Evolutionary conservation across 2,797 vertebrate genomes (phyloP).

Genomic region (Enteromius argenteus): DNA sequence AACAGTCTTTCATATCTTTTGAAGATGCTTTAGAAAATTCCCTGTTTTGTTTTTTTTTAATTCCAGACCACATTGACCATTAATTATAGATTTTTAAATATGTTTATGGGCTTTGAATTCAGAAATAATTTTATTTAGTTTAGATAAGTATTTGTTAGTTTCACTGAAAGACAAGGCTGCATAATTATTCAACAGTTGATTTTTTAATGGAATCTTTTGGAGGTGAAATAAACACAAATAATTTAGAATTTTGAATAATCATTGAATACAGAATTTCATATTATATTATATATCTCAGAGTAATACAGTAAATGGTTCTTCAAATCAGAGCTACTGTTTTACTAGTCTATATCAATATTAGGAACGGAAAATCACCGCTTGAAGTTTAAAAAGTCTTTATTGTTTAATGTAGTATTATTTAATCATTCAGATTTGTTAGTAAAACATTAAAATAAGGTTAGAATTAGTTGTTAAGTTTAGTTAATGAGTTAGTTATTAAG

Average conservation of each 20-base stretch:
- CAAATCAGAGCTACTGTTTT: not conserved
- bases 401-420: not conserved
- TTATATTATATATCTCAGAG: not conserved
- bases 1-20: not conserved
- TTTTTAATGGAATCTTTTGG: not conserved
- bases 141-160: not conserved
- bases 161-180: not conserved
- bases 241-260: not conserved
- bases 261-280: not conserved
- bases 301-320: not conserved
- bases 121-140: not conserved
- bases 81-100: not conserved
- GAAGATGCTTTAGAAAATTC: not conserved
- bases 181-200: not conserved
- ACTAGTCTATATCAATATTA: not conserved
- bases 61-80: conserved; percentile 4
- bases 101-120: not conserved
- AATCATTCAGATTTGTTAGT: not conserved
- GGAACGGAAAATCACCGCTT: not conserved
- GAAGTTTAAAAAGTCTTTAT: not conserved
- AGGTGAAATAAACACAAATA: not conserved
- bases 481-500: not conserved
- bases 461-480: not conserved
- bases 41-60: not conserved
- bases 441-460: not conserved